These are phyloP conservation scores for Hepsetus odoe DNA, from an alignment of 2,113 vertebrate genomes.

Conservation along the genomic window DNA sequence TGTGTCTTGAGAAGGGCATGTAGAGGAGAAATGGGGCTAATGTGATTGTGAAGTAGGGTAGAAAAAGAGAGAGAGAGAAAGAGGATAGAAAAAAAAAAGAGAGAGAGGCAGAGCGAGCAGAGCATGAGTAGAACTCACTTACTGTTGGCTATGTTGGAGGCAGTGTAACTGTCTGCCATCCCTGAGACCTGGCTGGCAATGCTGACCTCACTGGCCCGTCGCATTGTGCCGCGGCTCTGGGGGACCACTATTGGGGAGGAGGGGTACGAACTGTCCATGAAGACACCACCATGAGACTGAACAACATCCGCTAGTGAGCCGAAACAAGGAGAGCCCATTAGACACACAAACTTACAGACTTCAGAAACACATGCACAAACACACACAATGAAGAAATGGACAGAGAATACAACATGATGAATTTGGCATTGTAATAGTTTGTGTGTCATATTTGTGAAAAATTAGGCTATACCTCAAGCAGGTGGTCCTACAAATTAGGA, in stretches of 20 bases:
- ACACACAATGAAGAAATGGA: constrained; percentile 35
- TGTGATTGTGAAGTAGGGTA: neutral
- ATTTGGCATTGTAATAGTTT: constrained; percentile 1
- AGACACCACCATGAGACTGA: constrained; percentile 73
- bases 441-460: neutral
- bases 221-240: constrained; percentile 73
- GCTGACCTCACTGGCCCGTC: constrained; percentile 91
- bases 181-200: constrained; percentile 94
- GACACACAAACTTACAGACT: constrained; percentile 7
- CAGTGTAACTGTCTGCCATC: constrained; percentile 89
- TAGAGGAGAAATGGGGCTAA: neutral
- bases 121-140: constrained; percentile 69
- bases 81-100: neutral
- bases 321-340: neutral
- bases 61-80: constrained; percentile 26
- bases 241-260: constrained; percentile 75
- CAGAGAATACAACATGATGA: neutral
- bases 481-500: neutral
- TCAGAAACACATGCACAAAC: neutral
- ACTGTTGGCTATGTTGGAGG: constrained; percentile 93
- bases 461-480: neutral
- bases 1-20: neutral
- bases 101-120: neutral
- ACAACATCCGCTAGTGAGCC: constrained; percentile 68
- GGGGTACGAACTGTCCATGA: constrained; percentile 67